Conservation (phyloP, 2,888 invertebrate species). For the Anoplius nigerrimus region DNA sequence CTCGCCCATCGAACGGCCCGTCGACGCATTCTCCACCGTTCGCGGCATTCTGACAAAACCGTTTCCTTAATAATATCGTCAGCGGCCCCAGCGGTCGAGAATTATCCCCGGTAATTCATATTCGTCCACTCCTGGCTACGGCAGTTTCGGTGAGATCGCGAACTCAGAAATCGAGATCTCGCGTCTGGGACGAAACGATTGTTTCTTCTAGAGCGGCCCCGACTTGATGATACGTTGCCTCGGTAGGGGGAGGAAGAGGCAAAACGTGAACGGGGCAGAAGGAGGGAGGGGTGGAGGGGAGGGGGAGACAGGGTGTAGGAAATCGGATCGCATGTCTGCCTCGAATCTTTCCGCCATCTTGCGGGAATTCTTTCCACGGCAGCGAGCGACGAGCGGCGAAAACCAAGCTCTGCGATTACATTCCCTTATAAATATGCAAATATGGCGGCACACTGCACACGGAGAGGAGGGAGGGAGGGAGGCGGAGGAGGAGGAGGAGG, state of each 20-base stretch:
- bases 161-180: conserved; percentile 29
- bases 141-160: background rate
- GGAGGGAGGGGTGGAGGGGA: conserved; percentile 6
- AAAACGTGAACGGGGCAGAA: conserved; percentile 28
- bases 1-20: too few relatives aligned
- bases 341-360: conserved; percentile 74
- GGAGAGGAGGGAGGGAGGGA: conserved; percentile 34
- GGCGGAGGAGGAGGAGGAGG: conserved; percentile 42
- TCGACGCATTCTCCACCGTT: too few relatives aligned
- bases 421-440: conserved; percentile 75
- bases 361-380: conserved; percentile 66
- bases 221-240: conserved; percentile 57
- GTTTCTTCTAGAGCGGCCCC: conserved; percentile 62
- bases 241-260: conserved; percentile 30
- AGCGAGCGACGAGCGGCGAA: conserved; percentile 69
- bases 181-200: conserved; percentile 45
- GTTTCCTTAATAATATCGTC: too few relatives aligned
- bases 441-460: conserved; percentile 62
- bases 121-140: conserved; percentile 29
- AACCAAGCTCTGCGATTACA: conserved; percentile 73
- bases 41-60: too few relatives aligned
- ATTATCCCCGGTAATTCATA: conserved; percentile 26
- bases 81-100: background rate
- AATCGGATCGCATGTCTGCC: conserved; percentile 75
- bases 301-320: conserved; percentile 45